These are phyloP conservation scores for Ophioderma brevispina DNA, from an alignment of 35 echinoderm and acorn worm species.

Conservation along the genomic window DNA sequence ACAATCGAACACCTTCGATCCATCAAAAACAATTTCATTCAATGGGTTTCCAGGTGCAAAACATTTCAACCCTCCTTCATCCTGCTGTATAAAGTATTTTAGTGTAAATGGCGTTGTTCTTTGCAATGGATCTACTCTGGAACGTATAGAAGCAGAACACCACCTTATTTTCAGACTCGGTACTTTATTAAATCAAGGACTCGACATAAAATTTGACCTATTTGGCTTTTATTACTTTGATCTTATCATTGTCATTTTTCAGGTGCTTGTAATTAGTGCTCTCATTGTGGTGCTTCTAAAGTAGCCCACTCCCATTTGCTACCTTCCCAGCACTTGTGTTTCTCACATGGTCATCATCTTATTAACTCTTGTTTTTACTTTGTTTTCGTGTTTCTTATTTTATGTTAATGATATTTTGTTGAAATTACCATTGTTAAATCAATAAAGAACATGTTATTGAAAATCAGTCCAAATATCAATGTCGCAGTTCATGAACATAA, in stretches of 20 bases:
- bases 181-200: background rate
- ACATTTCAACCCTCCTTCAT: background rate
- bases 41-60: background rate
- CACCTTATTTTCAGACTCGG: background rate
- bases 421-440: too few relatives aligned
- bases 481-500: too few relatives aligned
- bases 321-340: too few relatives aligned
- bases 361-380: too few relatives aligned
- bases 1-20: background rate
- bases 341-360: too few relatives aligned
- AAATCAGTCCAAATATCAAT: too few relatives aligned
- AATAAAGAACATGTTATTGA: too few relatives aligned
- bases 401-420: too few relatives aligned
- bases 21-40: background rate
- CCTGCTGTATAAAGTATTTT: background rate
- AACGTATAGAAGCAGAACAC: background rate
- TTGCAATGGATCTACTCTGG: background rate
- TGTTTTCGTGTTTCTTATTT: too few relatives aligned
- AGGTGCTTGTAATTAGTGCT: too few relatives aligned
- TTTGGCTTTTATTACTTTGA: background rate
- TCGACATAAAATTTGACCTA: background rate
- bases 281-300: too few relatives aligned
- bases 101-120: background rate
- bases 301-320: too few relatives aligned
- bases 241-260: background rate